A percentile compares a stretch with the other conserved stretches of the same genome.
phyloP scores from a whole-genome alignment of 92 coral and sea anemone genomes.

The Siderastrea radians region DNA sequence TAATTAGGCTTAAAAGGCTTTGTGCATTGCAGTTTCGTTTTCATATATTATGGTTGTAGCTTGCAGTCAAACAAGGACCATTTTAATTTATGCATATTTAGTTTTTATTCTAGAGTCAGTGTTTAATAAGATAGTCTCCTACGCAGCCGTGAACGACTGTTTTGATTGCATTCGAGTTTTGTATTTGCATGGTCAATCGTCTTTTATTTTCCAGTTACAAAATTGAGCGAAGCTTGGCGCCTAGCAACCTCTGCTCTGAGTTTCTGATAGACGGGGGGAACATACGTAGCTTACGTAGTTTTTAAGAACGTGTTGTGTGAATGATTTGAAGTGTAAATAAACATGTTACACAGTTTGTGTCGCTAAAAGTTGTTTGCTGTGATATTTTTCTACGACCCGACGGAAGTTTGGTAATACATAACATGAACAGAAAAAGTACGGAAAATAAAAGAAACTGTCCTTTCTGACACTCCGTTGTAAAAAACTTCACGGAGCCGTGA shows the following conservation, averaged over 20 bases:
- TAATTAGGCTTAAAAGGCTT: not conserved
- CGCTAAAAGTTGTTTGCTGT: not conserved
- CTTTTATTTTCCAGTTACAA: too few species aligned
- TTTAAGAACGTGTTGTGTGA: not conserved
- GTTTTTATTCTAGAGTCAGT: not conserved
- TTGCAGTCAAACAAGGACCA: not conserved
- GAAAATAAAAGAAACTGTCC: too few species aligned
- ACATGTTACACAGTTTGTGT: not conserved
- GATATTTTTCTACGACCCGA: conserved; percentile 3
- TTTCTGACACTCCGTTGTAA: too few species aligned
- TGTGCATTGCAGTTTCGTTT: not conserved
- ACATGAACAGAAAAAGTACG: too few species aligned
- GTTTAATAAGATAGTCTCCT: not conserved
- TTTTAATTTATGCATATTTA: conserved; percentile 1
- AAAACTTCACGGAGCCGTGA: too few species aligned
- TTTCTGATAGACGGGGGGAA: not conserved
- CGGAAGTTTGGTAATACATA: too few species aligned
- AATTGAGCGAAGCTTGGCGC: not conserved
- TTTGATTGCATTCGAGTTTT: not conserved
- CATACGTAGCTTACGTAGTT: not conserved
- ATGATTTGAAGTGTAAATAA: conserved; percentile 16
- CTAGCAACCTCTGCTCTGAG: not conserved
- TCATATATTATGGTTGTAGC: not conserved
- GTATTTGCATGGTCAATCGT: not conserved
- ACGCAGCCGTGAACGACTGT: too few species aligned